Base-by-base conservation (phyloP, 64 coral and sea anemone genomes). In the Montipora efflorescens region DNA sequence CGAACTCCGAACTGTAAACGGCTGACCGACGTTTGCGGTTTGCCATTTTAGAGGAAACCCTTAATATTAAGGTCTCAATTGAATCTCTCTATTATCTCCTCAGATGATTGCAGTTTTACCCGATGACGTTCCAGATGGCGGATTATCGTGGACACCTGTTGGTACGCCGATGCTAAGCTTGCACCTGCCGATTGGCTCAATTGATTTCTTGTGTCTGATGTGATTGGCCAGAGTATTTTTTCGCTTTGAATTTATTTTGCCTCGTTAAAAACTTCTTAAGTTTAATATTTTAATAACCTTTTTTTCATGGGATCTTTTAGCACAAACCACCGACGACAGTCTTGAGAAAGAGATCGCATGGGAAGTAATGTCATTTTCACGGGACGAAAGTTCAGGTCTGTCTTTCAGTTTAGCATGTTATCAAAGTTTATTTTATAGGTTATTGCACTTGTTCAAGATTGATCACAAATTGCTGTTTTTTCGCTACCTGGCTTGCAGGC, bases 341-440 rank as follows among this genome's bases (percentile, higher is more conserved):
- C 57, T 91, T 18, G 90, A 95, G 36, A 59, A 71, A 4, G 71
- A 89, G 83, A 71, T 96, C 1, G 51, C 28, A 19, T 96, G 95
- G 95, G 71, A 92, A 59, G 61, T 96, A 11, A 55, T 89, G 69
- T n/a, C 50, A 46, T 75, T 89, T 79, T 28, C 48, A 44, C 83
- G 76, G 36, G 81, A 83, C 48, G 86, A 89, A 8, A 59, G 84
- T 13, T 49, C 90, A 11, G 79, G 74, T 76, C 22, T 84, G 21
- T 77, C 48, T 92, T 2, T 36, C 78, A 5, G 45, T 61, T 72
- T 8, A 66, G 43, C 57, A 11, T 70, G 11, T 57, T n/a, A 59
- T 20, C 15, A 49, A 69, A 57, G 53, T 57, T 57, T 57, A 8
- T 8, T 11, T 6, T 57, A 57, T 8, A 11, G 53, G 53, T 36